Evolutionary conservation across 2,888 invertebrate genomes (phyloP).

Genomic region (Campoplex capitator): DNA sequence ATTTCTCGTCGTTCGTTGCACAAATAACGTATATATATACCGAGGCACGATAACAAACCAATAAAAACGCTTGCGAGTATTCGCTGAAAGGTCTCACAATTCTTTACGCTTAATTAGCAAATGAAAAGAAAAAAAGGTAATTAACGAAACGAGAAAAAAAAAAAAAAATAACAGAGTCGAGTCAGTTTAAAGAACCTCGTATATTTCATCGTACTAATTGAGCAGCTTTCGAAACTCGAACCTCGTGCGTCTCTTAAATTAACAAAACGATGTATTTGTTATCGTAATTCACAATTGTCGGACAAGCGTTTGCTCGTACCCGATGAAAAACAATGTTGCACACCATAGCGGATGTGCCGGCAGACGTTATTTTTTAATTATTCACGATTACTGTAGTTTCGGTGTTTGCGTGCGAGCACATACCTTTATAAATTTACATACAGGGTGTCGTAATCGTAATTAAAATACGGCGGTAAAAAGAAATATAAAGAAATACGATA

Average conservation of each 20-base stretch:
- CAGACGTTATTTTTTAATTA: conserved; percentile 27
- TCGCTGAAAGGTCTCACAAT: background rate
- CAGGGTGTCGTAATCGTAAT: background rate
- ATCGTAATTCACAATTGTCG: conserved; percentile 51
- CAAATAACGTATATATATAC: conserved; percentile 11
- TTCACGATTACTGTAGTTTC: conserved; percentile 24
- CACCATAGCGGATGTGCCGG: background rate
- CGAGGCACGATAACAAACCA: background rate
- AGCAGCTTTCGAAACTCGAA: conserved; percentile 8
- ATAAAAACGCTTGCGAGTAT: background rate
- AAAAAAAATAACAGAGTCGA: background rate
- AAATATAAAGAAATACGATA: background rate
- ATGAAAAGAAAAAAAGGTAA: background rate
- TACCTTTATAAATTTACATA: background rate
- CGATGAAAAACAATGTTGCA: conserved; percentile 24
- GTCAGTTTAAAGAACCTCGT: background rate
- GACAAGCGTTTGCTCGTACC: background rate
- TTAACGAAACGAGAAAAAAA: background rate
- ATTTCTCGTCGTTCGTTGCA: background rate
- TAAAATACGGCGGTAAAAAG: background rate
- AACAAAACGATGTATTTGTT: conserved; percentile 32
- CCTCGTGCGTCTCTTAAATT: background rate
- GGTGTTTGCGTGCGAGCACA: background rate
- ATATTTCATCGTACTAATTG: conserved; percentile 16
- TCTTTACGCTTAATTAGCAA: conserved; percentile 10